A percentile compares a stretch with the other conserved stretches of the same genome.
Conservation (phyloP, 2,113 vertebrate genomes). For the Varanus salvator region DNA sequence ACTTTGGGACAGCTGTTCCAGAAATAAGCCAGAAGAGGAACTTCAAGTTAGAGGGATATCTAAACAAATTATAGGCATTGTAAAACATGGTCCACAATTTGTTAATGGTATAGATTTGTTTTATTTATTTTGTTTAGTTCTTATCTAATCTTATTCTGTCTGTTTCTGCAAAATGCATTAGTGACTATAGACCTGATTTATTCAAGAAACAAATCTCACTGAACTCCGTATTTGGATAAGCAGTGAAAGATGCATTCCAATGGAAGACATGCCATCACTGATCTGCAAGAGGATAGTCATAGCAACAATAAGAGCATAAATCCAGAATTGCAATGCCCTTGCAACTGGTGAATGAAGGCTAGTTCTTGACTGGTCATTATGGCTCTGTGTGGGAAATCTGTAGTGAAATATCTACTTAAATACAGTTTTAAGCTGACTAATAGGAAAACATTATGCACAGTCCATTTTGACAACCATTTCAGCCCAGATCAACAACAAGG, state of each 20-base stretch:
- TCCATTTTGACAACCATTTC: constrained; percentile 56
- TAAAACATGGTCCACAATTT: rapidly evolving
- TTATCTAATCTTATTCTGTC: constrained; percentile 12
- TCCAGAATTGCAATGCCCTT: constrained; percentile 33
- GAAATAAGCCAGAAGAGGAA: neutral
- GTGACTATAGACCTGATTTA: neutral
- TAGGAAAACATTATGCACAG: constrained; percentile 49
- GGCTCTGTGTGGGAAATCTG: constrained; percentile 2
- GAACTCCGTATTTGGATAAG: constrained; percentile 27
- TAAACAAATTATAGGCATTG: constrained; percentile 3
- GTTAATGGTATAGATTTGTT: constrained; percentile 16
- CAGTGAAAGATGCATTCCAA: constrained; percentile 12
- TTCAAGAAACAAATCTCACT: constrained; percentile 20
- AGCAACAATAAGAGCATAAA: neutral
- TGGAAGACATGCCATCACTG: neutral
- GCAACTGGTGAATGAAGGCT: constrained; percentile 30
- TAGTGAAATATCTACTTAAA: constrained; percentile 44
- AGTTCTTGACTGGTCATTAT: constrained; percentile 21
- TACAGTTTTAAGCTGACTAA: constrained; percentile 36
- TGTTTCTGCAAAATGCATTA: neutral
- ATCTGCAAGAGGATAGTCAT: neutral
- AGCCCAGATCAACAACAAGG: constrained; percentile 49
- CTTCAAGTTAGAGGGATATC: neutral
- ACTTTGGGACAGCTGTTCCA: neutral
- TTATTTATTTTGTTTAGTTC: constrained; percentile 23